Conservation (phyloP, 2,113 vertebrate species). For the Aegithalos caudatus region DNA sequence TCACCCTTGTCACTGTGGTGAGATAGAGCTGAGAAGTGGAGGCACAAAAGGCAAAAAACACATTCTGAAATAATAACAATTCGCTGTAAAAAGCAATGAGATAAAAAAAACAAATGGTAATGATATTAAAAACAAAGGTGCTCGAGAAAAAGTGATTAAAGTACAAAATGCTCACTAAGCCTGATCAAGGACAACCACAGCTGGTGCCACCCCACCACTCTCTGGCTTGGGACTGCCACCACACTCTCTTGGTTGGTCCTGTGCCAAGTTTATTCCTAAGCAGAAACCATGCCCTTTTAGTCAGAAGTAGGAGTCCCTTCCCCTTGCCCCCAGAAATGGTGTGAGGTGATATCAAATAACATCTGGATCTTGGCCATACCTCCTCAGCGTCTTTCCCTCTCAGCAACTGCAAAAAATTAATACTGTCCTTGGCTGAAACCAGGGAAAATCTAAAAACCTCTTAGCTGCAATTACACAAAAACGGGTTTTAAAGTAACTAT, state of each 20-base stretch:
- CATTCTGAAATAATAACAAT: not conserved
- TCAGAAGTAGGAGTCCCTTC: not conserved
- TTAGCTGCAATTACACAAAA: not conserved
- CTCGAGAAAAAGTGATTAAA: too few relatives aligned
- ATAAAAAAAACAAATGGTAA: not conserved
- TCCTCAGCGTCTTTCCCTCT: not conserved
- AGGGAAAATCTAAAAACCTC: not conserved
- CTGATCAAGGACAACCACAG: rapidly evolving
- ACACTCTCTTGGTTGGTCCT: rapidly evolving
- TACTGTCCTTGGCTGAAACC: not conserved
- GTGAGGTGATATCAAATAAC: not conserved
- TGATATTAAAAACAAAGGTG: not conserved
- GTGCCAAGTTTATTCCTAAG: not conserved
- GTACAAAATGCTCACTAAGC: not conserved
- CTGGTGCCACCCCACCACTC: rapidly evolving
- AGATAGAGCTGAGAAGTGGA: not conserved
- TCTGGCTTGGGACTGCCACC: not conserved
- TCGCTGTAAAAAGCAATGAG: not conserved
- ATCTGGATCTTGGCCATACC: not conserved
- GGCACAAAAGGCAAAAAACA: not conserved
- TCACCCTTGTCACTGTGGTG: not conserved
- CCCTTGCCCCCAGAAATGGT: not conserved
- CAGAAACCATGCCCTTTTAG: rapidly evolving
- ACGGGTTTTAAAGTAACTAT: not conserved
- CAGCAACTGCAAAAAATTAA: not conserved